Percentiles rank a stretch among this genome's conserved stretches.
phyloP scores from a whole-genome alignment of 64 coral and sea anemone species.

The Porites australiensis region DNA sequence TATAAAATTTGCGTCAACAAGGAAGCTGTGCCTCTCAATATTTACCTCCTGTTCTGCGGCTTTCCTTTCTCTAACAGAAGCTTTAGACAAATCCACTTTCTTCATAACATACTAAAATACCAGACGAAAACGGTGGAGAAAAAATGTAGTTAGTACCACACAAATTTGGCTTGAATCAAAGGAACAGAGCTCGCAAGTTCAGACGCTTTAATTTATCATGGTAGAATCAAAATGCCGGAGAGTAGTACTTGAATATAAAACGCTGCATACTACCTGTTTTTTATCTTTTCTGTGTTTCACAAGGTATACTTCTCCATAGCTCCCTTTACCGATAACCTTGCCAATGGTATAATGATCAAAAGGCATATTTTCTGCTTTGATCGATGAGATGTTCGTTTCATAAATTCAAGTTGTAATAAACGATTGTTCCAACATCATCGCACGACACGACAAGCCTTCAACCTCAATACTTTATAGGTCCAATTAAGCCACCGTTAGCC shows the following conservation, averaged over 20 bases:
- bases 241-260: too few species aligned
- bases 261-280: conserved; percentile 62
- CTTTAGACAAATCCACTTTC: conserved; percentile 89
- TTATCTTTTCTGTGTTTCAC: conserved; percentile 92
- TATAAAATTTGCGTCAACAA: neutral
- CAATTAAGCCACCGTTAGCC: neutral
- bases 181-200: too few species aligned
- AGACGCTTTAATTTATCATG: neutral
- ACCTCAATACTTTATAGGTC: neutral
- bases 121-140: neutral
- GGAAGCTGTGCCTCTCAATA: neutral
- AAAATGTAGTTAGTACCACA: neutral
- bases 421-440: neutral
- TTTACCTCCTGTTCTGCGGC: conserved; percentile 92
- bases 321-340: conserved; percentile 94
- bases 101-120: conserved; percentile 92
- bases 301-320: conserved; percentile 93
- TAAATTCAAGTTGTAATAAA: neutral
- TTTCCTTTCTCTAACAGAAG: conserved; percentile 82
- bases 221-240: neutral
- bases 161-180: too few species aligned
- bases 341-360: conserved; percentile 73
- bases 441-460: neutral
- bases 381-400: neutral
- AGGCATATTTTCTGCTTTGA: conserved; percentile 69